Evolutionary conservation across 2,797 vertebrate genomes (phyloP).

Genomic region (Pangasius macronema): DNA sequence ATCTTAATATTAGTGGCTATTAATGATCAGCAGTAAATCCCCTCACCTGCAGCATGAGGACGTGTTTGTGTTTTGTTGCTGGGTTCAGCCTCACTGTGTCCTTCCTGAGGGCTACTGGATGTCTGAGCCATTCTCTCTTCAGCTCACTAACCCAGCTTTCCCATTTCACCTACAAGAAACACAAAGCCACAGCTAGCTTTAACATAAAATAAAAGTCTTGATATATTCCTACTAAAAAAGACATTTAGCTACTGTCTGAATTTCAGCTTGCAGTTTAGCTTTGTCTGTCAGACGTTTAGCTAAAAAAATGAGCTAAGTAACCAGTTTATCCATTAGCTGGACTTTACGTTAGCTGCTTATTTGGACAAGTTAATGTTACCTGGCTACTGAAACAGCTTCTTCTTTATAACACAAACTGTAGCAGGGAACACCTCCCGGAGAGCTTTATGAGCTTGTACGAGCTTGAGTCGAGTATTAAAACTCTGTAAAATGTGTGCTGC

Average conservation of each 20-base stretch:
- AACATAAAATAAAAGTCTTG: neutral
- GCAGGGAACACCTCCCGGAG: neutral
- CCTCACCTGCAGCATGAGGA: conserved; percentile 16
- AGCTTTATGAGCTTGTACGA: neutral
- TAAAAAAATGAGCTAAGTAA: neutral
- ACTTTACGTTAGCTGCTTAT: neutral
- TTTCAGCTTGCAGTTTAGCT: neutral
- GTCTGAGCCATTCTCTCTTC: conserved; percentile 57
- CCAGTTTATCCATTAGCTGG: neutral
- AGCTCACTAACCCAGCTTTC: neutral
- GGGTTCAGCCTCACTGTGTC: conserved; percentile 42
- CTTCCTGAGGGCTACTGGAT: conserved; percentile 43
- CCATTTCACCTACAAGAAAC: conserved; percentile 16
- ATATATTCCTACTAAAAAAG: neutral
- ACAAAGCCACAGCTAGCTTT: neutral
- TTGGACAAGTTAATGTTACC: neutral
- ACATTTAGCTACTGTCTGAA: neutral
- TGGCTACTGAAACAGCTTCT: neutral
- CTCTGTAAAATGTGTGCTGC: too few species aligned
- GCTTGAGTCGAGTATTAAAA: neutral
- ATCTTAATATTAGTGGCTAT: neutral
- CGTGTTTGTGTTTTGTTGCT: conserved; percentile 26
- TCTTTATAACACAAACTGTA: neutral
- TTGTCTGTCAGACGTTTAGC: neutral
- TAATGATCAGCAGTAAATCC: neutral